Evolutionary conservation across 2,888 invertebrate genomes (phyloP).

Genomic region (Gastrophysa polygoni): DNA sequence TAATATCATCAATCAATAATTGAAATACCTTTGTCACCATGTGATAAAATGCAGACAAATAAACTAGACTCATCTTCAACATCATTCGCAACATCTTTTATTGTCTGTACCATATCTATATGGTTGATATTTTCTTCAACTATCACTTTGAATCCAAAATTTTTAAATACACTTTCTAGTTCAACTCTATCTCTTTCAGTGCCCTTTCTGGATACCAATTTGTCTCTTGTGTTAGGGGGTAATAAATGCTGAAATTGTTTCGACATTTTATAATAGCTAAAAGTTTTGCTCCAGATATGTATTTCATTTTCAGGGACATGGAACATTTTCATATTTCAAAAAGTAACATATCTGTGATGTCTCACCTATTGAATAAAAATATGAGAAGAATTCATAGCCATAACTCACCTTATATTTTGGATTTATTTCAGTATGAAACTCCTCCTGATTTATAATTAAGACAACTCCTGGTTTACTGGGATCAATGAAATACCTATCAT

Average conservation of each 20-base stretch:
- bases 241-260: slow-evolving; percentile 44
- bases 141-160: slow-evolving; percentile 53
- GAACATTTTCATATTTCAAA: not conserved
- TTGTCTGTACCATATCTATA: slow-evolving; percentile 43
- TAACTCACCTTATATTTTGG: slow-evolving; percentile 24
- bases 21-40: slow-evolving; percentile 54
- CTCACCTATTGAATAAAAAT: not conserved
- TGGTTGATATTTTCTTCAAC: slow-evolving; percentile 48
- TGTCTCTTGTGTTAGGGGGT: slow-evolving; percentile 25
- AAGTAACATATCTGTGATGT: not conserved
- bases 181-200: slow-evolving; percentile 52
- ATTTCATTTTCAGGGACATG: not conserved
- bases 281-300: too few relatives aligned
- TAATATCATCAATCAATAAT: too few relatives aligned
- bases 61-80: slow-evolving; percentile 53
- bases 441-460: slow-evolving; percentile 57
- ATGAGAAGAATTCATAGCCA: not conserved
- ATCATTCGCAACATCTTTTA: slow-evolving; percentile 43
- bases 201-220: slow-evolving; percentile 53
- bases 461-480: slow-evolving; percentile 51
- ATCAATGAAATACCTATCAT: slow-evolving; percentile 45
- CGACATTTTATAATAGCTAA: too few relatives aligned
- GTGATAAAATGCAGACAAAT: slow-evolving; percentile 58
- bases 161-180: slow-evolving; percentile 51
- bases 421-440: slow-evolving; percentile 48